Evolutionary conservation across 1,140 invertebrate genomes (phyloP).

Genomic region (Lasioglossum albipes): DNA sequence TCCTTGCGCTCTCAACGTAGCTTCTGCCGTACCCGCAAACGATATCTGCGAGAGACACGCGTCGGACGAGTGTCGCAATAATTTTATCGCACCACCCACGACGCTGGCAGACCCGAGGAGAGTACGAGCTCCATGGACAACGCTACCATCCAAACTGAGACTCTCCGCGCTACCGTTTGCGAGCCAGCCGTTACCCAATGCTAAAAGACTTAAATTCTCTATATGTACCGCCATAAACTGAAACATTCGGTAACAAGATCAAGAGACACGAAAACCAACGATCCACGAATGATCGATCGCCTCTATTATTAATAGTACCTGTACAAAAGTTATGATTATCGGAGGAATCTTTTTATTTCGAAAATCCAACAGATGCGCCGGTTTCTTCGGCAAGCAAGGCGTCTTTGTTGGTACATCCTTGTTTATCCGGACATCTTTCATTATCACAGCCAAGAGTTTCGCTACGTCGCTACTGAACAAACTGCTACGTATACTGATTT

Average conservation of each 20-base stretch:
- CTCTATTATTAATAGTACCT: slow-evolving; percentile 79
- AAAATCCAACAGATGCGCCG: slow-evolving; percentile 82
- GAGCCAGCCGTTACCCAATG: slow-evolving; percentile 87
- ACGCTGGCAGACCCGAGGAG: slow-evolving; percentile 86
- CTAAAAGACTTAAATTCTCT: slow-evolving; percentile 88
- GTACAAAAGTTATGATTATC: slow-evolving; percentile 89
- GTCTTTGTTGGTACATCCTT: slow-evolving; percentile 83
- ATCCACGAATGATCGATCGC: no score
- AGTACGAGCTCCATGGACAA: slow-evolving; percentile 86
- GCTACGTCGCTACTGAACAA: slow-evolving; percentile 94
- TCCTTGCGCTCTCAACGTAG: slow-evolving; percentile 87
- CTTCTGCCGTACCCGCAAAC: slow-evolving; percentile 87
- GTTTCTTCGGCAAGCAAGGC: slow-evolving; percentile 65
- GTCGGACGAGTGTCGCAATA: slow-evolving; percentile 78
- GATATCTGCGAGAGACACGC: slow-evolving; percentile 85
- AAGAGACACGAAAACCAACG: no score
- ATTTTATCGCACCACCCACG: slow-evolving; percentile 80
- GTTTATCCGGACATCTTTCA: slow-evolving; percentile 91
- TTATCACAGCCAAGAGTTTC: slow-evolving; percentile 91
- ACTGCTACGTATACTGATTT: slow-evolving; percentile 92
- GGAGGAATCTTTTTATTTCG: slow-evolving; percentile 87
- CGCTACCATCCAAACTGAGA: slow-evolving; percentile 88
- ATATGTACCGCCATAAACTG: slow-evolving; percentile 93
- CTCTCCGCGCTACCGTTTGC: slow-evolving; percentile 88
- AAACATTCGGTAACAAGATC: slow-evolving; percentile 48